These are phyloP conservation scores for Lota lota DNA, from an alignment of 2,113 vertebrate species.

Conservation along the genomic window DNA sequence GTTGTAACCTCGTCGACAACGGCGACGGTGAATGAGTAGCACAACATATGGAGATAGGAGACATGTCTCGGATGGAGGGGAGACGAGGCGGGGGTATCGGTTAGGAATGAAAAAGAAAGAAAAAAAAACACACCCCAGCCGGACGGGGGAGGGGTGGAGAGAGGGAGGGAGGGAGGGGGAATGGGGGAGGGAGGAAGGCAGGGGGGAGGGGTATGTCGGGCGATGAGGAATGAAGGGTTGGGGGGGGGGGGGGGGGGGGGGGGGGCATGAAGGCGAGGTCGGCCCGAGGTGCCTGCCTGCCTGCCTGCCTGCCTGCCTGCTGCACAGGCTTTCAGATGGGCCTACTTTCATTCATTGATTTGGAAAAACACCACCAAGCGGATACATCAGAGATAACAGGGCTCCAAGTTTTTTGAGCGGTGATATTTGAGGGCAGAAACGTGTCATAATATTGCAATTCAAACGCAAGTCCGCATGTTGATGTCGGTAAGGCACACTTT, in stretches of 20 bases:
- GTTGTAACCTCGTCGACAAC: too few species aligned
- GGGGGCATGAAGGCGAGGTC: slow-evolving; percentile 55
- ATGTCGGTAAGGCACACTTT: too few species aligned
- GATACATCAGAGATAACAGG: slow-evolving; percentile 85
- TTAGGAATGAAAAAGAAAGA: slow-evolving; percentile 29
- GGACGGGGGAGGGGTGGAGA: slow-evolving; percentile 25
- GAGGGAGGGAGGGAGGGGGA: slow-evolving; percentile 32
- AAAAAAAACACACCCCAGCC: slow-evolving; percentile 36
- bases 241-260: slow-evolving; percentile 31
- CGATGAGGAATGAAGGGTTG: slow-evolving; percentile 12
- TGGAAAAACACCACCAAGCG: slow-evolving; percentile 90
- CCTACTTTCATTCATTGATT: slow-evolving; percentile 74
- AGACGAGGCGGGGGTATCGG: not conserved
- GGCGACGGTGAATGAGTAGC: too few species aligned
- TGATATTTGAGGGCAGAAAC: slow-evolving; percentile 4
- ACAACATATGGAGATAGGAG: not conserved
- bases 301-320: not conserved
- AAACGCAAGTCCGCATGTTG: too few species aligned
- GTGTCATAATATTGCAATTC: too few species aligned
- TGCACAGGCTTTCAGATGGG: slow-evolving; percentile 59
- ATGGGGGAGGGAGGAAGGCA: slow-evolving; percentile 22
- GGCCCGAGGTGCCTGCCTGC: slow-evolving; percentile 63
- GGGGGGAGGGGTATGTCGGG: slow-evolving; percentile 12
- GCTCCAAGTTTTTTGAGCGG: slow-evolving; percentile 48
- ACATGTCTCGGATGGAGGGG: not conserved